Conservation (phyloP, 2,113 vertebrate genomes). For the Eulacestoma nigropectus region DNA sequence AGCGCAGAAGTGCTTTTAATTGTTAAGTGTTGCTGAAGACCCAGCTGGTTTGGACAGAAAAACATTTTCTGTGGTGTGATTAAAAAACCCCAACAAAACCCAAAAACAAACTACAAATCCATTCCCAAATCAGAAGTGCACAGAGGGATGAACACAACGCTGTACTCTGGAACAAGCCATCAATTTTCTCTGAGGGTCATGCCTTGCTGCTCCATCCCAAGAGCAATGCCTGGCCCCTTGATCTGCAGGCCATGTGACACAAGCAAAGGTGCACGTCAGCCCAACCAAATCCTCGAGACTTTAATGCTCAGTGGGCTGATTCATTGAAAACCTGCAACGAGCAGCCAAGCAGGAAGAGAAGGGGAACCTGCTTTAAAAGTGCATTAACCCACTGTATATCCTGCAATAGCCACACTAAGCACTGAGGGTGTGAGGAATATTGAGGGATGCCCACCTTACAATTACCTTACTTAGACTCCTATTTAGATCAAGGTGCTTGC, state of each 20-base stretch:
- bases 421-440: fast-evolving
- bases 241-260: background rate
- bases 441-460: background rate
- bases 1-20: constrained; percentile 8
- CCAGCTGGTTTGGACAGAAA: background rate
- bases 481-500: background rate
- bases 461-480: background rate
- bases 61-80: background rate
- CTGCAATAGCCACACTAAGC: background rate
- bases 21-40: background rate
- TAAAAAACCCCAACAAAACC: background rate
- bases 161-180: background rate
- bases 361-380: background rate
- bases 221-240: background rate
- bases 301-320: background rate
- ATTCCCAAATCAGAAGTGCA: background rate
- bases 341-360: background rate
- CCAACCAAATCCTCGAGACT: background rate
- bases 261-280: background rate
- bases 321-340: background rate
- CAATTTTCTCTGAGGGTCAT: background rate
- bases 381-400: background rate
- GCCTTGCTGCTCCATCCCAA: background rate
- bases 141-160: background rate
- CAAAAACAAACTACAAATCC: background rate